A percentile compares a stretch with the other conserved stretches of the same genome.
Conservation (phyloP, 2,888 invertebrate species). For the Acrobasis suavella region DNA sequence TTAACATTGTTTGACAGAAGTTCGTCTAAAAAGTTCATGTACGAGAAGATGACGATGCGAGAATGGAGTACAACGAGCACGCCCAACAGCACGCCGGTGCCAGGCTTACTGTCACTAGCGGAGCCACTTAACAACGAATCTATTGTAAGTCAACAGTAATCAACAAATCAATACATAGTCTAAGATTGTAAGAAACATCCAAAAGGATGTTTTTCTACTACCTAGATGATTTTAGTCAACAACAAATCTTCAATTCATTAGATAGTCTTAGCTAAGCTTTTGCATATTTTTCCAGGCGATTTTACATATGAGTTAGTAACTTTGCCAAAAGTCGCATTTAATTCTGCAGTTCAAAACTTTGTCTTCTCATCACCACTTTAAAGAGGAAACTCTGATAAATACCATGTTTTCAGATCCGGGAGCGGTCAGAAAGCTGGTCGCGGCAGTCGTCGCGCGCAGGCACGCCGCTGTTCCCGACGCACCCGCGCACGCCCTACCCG, state of each 20-base stretch:
- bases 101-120: slow-evolving; percentile 73
- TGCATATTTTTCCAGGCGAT: too few relatives aligned
- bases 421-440: slow-evolving; percentile 87
- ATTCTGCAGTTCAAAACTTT: too few relatives aligned
- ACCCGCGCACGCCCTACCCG: slow-evolving; percentile 93
- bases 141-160: slow-evolving; percentile 49
- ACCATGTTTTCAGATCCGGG: slow-evolving; percentile 58
- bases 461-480: slow-evolving; percentile 96
- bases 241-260: too few relatives aligned
- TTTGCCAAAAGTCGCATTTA: too few relatives aligned
- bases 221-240: too few relatives aligned
- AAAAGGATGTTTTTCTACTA: too few relatives aligned
- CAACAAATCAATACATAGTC: neutral
- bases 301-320: too few relatives aligned
- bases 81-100: slow-evolving; percentile 62
- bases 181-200: too few relatives aligned
- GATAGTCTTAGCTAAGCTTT: too few relatives aligned
- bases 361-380: too few relatives aligned
- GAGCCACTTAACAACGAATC: slow-evolving; percentile 63
- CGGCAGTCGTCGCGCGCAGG: slow-evolving; percentile 88
- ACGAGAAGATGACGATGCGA: slow-evolving; percentile 78
- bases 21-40: slow-evolving; percentile 80
- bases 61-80: slow-evolving; percentile 73
- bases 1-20: slow-evolving; percentile 51
- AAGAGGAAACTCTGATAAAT: neutral